Percentiles rank a stretch among this genome's conserved stretches.
phyloP scores from a whole-genome alignment of 2,888 invertebrate genomes.

The Sussaba pulchella region DNA sequence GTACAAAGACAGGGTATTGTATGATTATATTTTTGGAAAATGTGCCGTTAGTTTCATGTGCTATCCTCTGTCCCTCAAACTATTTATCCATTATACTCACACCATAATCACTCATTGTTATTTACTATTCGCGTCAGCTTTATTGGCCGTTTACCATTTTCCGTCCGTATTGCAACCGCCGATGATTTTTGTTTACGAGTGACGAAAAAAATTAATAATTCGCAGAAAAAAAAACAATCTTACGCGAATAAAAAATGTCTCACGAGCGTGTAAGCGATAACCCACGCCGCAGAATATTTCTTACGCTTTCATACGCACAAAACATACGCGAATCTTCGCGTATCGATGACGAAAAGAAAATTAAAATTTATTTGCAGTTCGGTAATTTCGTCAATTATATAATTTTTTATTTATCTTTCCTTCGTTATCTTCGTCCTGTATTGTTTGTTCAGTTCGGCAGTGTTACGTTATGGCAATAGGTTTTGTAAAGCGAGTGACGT shows the following conservation, averaged over 20 bases:
- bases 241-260: not conserved
- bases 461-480: constrained; percentile 47
- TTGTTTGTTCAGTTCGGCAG: constrained; percentile 26
- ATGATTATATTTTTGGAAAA: constrained; percentile 85
- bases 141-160: constrained; percentile 76
- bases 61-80: constrained; percentile 78
- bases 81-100: constrained; percentile 79
- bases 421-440: constrained; percentile 22
- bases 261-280: constrained; percentile 39
- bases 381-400: not conserved
- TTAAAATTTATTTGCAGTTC: constrained; percentile 15
- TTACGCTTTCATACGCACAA: constrained; percentile 35
- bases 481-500: constrained; percentile 42
- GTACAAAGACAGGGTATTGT: constrained; percentile 93
- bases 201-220: constrained; percentile 60
- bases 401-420: too few relatives aligned
- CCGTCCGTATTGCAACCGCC: constrained; percentile 73
- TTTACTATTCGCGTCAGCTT: constrained; percentile 74
- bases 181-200: constrained; percentile 56
- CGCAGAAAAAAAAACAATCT: not conserved
- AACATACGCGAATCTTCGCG: constrained; percentile 14
- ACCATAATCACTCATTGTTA: constrained; percentile 77
- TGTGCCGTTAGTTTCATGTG: constrained; percentile 84
- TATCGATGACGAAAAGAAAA: not conserved
- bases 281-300: constrained; percentile 46